phyloP scores from a whole-genome alignment of 1,140 invertebrate genomes.

The Aphelinus certus region DNA sequence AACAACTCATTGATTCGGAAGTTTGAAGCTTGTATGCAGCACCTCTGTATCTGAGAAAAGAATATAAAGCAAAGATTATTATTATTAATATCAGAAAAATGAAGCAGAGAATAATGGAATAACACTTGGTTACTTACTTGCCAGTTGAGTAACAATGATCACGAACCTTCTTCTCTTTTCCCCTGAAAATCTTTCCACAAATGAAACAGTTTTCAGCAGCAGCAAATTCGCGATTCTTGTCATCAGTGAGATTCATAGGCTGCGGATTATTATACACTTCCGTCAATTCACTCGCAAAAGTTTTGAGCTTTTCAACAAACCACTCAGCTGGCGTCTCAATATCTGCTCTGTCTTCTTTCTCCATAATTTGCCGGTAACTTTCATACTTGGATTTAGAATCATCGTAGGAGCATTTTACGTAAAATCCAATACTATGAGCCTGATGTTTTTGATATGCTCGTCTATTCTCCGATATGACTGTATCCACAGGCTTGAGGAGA shows the following conservation, averaged over 20 bases:
- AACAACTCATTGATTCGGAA: too few relatives aligned
- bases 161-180: background rate
- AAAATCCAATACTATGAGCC: slow-evolving; percentile 3
- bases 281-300: background rate
- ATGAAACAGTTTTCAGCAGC: background rate
- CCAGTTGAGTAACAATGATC: slow-evolving; percentile 57
- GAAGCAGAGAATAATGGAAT: too few relatives aligned
- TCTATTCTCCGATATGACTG: background rate
- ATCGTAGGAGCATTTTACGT: slow-evolving; percentile 18
- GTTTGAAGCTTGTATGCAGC: slow-evolving; percentile 32
- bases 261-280: background rate
- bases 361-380: background rate
- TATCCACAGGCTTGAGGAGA: background rate
- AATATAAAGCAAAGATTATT: background rate
- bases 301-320: slow-evolving; percentile 1
- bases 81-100: too few relatives aligned
- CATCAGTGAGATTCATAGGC: background rate
- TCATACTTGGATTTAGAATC: slow-evolving; percentile 14
- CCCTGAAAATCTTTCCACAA: background rate
- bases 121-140: background rate
- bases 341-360: background rate
- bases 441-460: slow-evolving; percentile 5
- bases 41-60: slow-evolving; percentile 46
- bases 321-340: background rate
- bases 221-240: background rate